These are phyloP conservation scores for Lithobates pipiens DNA, from an alignment of 2,797 vertebrate species.

Conservation along the genomic window DNA sequence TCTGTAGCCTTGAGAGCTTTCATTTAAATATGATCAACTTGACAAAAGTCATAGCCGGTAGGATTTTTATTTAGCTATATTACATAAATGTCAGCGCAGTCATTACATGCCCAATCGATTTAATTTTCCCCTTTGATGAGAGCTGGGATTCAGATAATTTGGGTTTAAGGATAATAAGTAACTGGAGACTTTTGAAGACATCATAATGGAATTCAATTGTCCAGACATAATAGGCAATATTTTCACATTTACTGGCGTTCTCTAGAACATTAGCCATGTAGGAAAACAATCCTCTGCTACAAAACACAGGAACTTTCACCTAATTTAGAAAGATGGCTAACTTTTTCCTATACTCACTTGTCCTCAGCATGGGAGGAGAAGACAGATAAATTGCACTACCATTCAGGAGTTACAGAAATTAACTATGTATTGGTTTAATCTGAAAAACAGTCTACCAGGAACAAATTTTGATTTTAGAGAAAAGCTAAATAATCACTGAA, in stretches of 20 bases:
- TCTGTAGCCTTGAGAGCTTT: constrained; percentile 11
- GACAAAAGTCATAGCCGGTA: constrained; percentile 33
- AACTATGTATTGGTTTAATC: neutral
- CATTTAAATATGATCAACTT: constrained; percentile 45
- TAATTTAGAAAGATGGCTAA: constrained; percentile 22
- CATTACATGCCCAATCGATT: constrained; percentile 61
- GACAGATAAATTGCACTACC: neutral
- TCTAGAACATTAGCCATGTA: constrained; percentile 16
- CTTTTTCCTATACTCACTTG: neutral
- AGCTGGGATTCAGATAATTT: constrained; percentile 59
- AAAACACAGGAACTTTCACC: neutral
- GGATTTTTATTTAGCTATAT: constrained; percentile 56
- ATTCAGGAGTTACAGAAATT: neutral
- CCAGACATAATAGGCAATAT: constrained; percentile 60
- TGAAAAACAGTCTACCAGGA: neutral
- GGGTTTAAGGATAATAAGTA: constrained; percentile 61
- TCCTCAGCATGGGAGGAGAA: neutral
- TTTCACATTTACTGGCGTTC: constrained; percentile 51
- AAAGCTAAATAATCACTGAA: neutral
- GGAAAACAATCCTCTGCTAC: neutral
- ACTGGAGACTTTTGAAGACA: constrained; percentile 58
- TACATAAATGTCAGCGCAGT: constrained; percentile 61
- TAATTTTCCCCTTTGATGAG: constrained; percentile 57
- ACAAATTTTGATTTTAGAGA: neutral
- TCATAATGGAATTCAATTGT: constrained; percentile 61